Conservation (phyloP, 64 coral and sea anemone species). For the Pocillopora verrucosa region DNA sequence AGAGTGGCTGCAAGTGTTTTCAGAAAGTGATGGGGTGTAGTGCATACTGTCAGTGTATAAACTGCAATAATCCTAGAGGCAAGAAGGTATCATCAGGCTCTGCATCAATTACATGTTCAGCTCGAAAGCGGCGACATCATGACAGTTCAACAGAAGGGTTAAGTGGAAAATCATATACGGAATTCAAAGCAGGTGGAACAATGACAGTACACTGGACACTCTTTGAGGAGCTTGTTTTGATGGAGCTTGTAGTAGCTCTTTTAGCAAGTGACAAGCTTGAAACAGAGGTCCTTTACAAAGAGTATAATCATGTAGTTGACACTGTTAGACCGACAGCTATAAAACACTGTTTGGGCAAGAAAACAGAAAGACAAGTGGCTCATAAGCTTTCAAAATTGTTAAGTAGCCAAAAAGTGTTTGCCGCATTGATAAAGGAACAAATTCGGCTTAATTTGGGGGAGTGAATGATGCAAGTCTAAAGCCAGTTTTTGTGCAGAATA, state of each 20-base stretch:
- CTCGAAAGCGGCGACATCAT: constrained; percentile 47
- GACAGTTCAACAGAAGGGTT: constrained; percentile 28
- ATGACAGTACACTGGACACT: constrained; percentile 37
- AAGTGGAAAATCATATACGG: constrained; percentile 19
- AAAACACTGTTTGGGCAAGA: constrained; percentile 34
- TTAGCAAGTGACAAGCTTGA: constrained; percentile 51
- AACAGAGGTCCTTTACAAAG: constrained; percentile 17
- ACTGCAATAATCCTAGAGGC: constrained; percentile 46
- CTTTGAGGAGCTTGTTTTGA: constrained; percentile 55
- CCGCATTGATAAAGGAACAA: constrained; percentile 50
- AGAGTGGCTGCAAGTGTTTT: constrained; percentile 45
- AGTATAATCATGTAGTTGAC: constrained; percentile 45
- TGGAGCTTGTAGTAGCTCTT: constrained; percentile 24
- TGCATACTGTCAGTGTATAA: constrained; percentile 37
- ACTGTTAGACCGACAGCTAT: constrained; percentile 27
- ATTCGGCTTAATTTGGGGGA: constrained; percentile 34
- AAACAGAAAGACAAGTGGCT: constrained; percentile 53
- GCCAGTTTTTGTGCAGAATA: constrained; percentile 10
- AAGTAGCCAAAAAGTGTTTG: constrained; percentile 34
- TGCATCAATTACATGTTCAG: constrained; percentile 18
- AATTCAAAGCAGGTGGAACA: constrained; percentile 38
- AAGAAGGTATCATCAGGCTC: neutral
- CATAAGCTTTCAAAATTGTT: constrained; percentile 35
- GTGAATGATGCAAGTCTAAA: constrained; percentile 16
- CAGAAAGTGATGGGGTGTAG: constrained; percentile 49